A percentile compares a stretch with the other conserved stretches of the same genome.
These are phyloP conservation scores for Caracal caracal DNA, from an alignment of 2,113 vertebrate genomes.

Conservation along the genomic window DNA sequence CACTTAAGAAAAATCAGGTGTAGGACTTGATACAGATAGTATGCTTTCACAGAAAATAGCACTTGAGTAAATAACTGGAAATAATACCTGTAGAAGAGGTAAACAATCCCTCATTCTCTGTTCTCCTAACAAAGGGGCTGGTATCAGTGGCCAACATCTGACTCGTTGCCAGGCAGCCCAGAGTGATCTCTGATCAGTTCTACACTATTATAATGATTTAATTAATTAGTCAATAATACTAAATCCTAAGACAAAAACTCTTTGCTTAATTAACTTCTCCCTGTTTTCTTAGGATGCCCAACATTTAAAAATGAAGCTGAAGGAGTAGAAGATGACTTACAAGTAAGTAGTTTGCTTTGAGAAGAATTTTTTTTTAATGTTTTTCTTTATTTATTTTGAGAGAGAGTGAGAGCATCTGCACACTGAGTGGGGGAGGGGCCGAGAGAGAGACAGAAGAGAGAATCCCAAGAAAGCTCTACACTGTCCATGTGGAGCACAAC, in stretches of 20 bases:
- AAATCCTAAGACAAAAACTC: slow-evolving; percentile 1
- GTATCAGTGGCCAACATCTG: background rate
- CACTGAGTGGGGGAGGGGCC: too few relatives aligned
- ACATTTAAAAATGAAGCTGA: slow-evolving; percentile 89
- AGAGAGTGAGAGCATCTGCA: too few relatives aligned
- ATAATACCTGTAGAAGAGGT: background rate
- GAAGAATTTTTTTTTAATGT: background rate
- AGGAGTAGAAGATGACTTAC: slow-evolving; percentile 90
- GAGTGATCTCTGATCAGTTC: slow-evolving; percentile 23
- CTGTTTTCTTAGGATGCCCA: slow-evolving; percentile 87
- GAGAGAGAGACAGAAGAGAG: too few relatives aligned
- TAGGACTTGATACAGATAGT: background rate
- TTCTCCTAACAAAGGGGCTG: background rate
- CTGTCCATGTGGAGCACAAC: too few relatives aligned
- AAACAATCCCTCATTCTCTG: background rate
- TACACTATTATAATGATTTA: background rate
- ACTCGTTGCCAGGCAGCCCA: background rate
- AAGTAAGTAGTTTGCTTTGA: slow-evolving; percentile 87
- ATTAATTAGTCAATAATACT: background rate
- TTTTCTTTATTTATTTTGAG: too few relatives aligned
- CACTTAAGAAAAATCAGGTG: background rate
- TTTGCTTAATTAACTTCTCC: slow-evolving; percentile 29
- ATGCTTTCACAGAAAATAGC: background rate
- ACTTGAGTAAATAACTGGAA: background rate
- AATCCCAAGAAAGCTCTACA: too few relatives aligned